These are phyloP conservation scores for Itoplectis maculator DNA, from an alignment of 2,888 invertebrate genomes.

Conservation along the genomic window DNA sequence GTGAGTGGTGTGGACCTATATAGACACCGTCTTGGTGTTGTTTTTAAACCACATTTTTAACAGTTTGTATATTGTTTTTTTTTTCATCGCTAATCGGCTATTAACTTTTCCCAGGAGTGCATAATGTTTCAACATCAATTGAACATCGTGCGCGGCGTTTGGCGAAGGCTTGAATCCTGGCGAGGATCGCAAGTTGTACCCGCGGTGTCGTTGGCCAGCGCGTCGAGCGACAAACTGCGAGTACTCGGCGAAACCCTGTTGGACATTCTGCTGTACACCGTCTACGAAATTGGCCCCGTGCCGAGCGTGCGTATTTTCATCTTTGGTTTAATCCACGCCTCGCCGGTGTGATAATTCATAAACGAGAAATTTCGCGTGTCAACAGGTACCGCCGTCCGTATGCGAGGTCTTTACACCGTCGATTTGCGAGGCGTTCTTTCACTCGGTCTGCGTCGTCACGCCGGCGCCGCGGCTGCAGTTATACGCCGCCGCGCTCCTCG, in stretches of 20 bases:
- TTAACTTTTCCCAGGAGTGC: slow-evolving; percentile 88
- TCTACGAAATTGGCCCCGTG: slow-evolving; percentile 87
- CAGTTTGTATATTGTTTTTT: too few species aligned
- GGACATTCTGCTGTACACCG: slow-evolving; percentile 91
- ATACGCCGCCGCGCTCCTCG: slow-evolving; percentile 91
- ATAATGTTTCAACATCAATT: slow-evolving; percentile 95
- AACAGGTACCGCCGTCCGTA: slow-evolving; percentile 82
- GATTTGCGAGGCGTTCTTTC: slow-evolving; percentile 88
- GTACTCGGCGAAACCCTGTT: slow-evolving; percentile 93
- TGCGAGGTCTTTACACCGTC: slow-evolving; percentile 83
- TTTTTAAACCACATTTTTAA: too few species aligned
- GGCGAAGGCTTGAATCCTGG: slow-evolving; percentile 89
- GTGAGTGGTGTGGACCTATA: too few species aligned
- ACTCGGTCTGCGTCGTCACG: slow-evolving; percentile 89
- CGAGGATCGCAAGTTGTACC: slow-evolving; percentile 81
- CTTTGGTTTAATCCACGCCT: background rate
- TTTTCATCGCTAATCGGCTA: too few species aligned
- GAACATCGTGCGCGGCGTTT: slow-evolving; percentile 92
- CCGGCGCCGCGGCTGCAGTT: slow-evolving; percentile 93
- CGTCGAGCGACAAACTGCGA: slow-evolving; percentile 93
- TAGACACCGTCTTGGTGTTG: too few species aligned
- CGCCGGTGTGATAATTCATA: background rate
- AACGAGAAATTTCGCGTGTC: background rate
- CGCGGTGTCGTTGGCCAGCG: slow-evolving; percentile 86
- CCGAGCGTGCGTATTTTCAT: slow-evolving; percentile 79